Evolutionary conservation across 2,797 vertebrate species (phyloP), one percentile per base, ranked within the genome.

Genomic region (Takifugu rubripes): DNA sequence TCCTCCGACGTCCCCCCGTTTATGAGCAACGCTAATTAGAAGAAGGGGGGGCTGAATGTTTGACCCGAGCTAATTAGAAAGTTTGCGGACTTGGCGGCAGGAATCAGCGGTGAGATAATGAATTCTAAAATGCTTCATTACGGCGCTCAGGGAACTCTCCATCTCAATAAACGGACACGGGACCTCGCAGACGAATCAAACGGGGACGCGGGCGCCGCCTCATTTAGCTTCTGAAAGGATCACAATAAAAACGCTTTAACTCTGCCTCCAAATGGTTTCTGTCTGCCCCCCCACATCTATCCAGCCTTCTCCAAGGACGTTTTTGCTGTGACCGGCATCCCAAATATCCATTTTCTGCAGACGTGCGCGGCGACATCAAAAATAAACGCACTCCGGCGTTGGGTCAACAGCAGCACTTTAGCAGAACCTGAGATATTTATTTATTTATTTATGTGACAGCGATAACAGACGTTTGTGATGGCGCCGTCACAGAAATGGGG

Each of bases 101-200:
- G 86, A 89, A 87, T 88, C 87, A 87, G 82, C 77, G 64, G 66
- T 49, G 75, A 86, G 79, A 91, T 91, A 91, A 91, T 92, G 89
- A 93, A 88, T 92, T 84, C 90, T 90, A 91, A 91, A 92, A 90
- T 77, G 89, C 80, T 90, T 90, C 89, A 92, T 93, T 92, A 91
- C 84, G 65, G 81, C 70, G 79, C 82, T 82, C 77, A 87, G 84
- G 83, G 85, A 90, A 88, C 84, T 89, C 83, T 90, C 87, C 82
- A 87, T 89, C 89, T 90, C 88, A 88, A 90, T 92, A 91, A 91
- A 89, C 53, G 87, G 85, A 90, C 85, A 84, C 57, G 71, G 77
- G 85, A 84, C 79, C 87, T 83, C 66, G 79, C 86, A 89, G 88
- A 90, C 83, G 73, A 89, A 87, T 88, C 87, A 90, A 88, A 89